A percentile compares a stretch with the other conserved stretches of the same genome.
Evolutionary conservation across 2,113 vertebrate genomes (phyloP).

Genomic region (Tetrao urogallus): DNA sequence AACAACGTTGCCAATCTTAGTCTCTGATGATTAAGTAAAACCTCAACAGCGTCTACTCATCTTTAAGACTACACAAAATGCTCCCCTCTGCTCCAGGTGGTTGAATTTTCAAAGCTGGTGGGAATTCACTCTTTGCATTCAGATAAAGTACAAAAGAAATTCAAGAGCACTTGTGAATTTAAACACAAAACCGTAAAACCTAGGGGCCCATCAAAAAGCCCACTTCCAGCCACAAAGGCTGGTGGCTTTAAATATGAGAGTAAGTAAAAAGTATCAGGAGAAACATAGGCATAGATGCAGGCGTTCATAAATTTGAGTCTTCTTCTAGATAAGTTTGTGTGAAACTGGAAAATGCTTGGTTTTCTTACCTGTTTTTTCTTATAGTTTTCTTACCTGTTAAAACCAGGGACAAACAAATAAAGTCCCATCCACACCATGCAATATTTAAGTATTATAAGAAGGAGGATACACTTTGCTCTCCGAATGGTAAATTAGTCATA

Average conservation of each 20-base stretch:
- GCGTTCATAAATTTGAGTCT: background rate
- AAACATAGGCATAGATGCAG: background rate
- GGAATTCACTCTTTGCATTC: conserved; percentile 19
- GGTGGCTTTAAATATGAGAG: background rate
- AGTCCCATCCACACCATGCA: background rate
- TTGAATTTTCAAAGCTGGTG: background rate
- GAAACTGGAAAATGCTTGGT: background rate
- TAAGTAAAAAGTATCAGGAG: background rate
- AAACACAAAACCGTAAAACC: background rate
- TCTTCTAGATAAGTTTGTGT: no score
- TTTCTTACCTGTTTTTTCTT: background rate
- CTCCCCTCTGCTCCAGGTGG: background rate
- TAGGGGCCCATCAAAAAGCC: background rate
- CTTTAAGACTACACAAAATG: conserved; percentile 4
- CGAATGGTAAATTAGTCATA: background rate
- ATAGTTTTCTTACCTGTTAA: background rate
- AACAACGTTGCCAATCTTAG: conserved; percentile 6
- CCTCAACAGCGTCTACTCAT: conserved; percentile 26
- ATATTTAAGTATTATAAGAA: background rate
- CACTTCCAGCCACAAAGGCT: background rate
- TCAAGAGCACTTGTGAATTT: background rate
- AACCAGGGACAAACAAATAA: background rate
- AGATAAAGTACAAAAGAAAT: conserved; percentile 12
- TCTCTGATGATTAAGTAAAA: conserved; percentile 39
- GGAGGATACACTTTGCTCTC: background rate